A percentile compares a stretch with the other conserved stretches of the same genome.
These are phyloP conservation scores for Anableps anableps DNA, from an alignment of 2,797 vertebrate species.

Conservation along the genomic window DNA sequence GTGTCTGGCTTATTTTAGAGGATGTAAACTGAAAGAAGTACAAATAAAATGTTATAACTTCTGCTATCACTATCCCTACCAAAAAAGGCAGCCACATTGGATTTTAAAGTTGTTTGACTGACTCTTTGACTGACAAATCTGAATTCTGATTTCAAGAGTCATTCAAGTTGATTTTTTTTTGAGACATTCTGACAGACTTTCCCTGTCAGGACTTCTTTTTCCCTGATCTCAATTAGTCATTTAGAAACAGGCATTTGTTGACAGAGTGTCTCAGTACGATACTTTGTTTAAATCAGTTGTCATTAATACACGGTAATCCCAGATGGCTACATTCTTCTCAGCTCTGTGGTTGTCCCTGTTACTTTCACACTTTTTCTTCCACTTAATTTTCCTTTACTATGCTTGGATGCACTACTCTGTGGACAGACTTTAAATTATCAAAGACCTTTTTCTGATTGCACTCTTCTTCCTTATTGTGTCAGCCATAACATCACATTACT, in stretches of 20 bases:
- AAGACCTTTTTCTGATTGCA: not conserved
- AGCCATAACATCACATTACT: not conserved
- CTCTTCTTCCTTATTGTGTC: not conserved
- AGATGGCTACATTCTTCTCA: no score
- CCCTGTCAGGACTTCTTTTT: no score
- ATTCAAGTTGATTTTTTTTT: not conserved
- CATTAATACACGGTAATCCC: no score
- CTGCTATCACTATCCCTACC: not conserved
- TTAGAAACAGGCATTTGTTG: no score
- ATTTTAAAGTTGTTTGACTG: not conserved
- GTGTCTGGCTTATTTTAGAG: not conserved
- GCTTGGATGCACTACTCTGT: not conserved
- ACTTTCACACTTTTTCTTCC: not conserved
- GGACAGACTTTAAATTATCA: not conserved
- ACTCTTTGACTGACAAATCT: not conserved
- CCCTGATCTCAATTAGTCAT: no score
- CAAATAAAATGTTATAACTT: not conserved
- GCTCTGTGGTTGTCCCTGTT: no score
- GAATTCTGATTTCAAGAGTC: not conserved
- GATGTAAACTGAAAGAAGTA: not conserved
- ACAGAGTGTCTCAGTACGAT: no score
- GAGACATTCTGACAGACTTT: not conserved
- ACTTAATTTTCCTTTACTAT: not conserved
- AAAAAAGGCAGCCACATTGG: not conserved
- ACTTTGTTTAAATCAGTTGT: no score